A percentile compares a stretch with the other conserved stretches of the same genome.
These are phyloP conservation scores for Cheracebus regulus DNA, from an alignment of 2,797 vertebrate genomes.

Conservation along the genomic window DNA sequence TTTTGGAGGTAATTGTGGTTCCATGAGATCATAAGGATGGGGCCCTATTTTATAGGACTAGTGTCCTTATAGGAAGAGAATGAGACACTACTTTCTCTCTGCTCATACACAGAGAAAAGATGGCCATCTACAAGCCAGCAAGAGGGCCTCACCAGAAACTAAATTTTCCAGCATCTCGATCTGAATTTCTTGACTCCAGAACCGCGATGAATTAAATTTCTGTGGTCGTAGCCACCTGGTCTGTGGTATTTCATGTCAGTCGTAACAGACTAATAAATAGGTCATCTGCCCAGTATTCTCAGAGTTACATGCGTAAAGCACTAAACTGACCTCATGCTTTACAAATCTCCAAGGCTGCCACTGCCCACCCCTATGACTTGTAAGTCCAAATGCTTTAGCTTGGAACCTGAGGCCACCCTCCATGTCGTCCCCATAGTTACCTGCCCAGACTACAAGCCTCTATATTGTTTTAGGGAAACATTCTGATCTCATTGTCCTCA, in stretches of 20 bases:
- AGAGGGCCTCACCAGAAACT: background rate
- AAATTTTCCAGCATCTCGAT: background rate
- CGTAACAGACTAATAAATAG: background rate
- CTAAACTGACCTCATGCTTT: background rate
- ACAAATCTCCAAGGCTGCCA: background rate
- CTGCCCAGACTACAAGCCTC: background rate
- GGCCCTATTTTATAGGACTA: background rate
- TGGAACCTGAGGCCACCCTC: background rate
- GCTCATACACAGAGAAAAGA: background rate
- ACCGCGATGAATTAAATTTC: background rate
- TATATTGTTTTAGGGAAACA: background rate
- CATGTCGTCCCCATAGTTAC: fast-evolving
- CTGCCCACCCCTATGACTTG: background rate
- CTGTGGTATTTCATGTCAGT: background rate
- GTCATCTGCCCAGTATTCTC: background rate
- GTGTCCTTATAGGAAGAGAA: background rate
- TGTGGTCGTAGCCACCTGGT: background rate
- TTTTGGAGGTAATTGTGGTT: background rate
- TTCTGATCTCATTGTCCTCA: background rate
- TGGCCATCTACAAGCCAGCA: background rate
- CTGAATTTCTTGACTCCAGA: background rate
- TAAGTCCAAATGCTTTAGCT: background rate
- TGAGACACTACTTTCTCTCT: background rate
- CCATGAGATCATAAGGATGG: background rate
- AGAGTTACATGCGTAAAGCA: background rate